Conservation (phyloP, 2,113 vertebrate genomes). For the Acrocephalus kingi region DNA sequence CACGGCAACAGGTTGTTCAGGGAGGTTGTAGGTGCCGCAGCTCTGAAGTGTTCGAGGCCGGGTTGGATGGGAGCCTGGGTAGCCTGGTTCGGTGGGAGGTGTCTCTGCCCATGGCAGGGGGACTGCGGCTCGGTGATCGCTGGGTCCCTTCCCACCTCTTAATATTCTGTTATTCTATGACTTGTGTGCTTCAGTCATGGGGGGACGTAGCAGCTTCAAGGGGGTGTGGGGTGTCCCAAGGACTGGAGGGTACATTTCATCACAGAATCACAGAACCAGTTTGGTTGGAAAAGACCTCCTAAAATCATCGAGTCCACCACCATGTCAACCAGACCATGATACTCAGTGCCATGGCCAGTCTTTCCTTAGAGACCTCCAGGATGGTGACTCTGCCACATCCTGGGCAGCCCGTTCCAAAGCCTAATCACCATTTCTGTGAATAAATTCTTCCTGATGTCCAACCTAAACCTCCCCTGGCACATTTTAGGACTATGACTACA, state of each 20-base stretch:
- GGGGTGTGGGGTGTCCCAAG: background rate
- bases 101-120: background rate
- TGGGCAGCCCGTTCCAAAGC: background rate
- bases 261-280: background rate
- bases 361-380: background rate
- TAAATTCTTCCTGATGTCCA: background rate
- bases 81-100: accelerated
- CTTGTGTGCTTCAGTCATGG: background rate
- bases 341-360: background rate
- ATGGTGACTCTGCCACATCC: background rate
- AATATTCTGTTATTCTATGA: accelerated
- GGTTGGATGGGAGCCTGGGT: background rate
- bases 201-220: background rate
- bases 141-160: background rate
- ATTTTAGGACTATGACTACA: background rate
- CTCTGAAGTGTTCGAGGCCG: background rate
- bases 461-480: background rate
- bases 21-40: background rate
- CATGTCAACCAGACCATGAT: background rate
- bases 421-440: background rate
- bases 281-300: background rate
- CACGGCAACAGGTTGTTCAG: background rate
- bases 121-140: accelerated
- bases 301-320: background rate
- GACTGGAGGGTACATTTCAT: no score